phyloP scores from a whole-genome alignment of 2,888 invertebrate genomes.

The Coleophora deauratella region DNA sequence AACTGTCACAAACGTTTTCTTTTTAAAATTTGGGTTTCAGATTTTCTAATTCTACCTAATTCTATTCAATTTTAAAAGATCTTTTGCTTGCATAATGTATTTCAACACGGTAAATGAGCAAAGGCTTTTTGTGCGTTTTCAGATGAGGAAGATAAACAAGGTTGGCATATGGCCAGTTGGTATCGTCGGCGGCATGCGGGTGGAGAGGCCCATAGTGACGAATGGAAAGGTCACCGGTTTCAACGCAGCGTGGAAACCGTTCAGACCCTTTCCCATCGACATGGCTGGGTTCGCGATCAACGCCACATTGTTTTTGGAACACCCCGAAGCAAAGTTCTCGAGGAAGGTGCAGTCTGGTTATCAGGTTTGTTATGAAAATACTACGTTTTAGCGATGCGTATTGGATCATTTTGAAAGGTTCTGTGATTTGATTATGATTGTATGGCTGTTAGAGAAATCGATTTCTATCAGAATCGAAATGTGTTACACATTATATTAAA shows the following conservation, averaged over 20 bases:
- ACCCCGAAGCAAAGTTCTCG: constrained; percentile 84
- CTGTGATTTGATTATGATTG: no score
- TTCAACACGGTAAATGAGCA: no score
- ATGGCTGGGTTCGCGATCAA: constrained; percentile 98
- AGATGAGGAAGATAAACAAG: constrained; percentile 86
- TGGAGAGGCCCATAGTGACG: constrained; percentile 88
- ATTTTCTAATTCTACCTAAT: no score
- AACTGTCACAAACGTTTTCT: no score
- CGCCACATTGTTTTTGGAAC: constrained; percentile 79
- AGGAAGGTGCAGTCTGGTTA: constrained; percentile 90
- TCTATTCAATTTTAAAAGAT: no score
- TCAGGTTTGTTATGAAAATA: constrained; percentile 67
- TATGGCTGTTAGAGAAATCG: no score
- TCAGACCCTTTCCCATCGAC: constrained; percentile 95
- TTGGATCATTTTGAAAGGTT: no score
- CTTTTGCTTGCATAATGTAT: no score
- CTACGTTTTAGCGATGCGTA: no score
- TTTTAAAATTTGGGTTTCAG: no score
- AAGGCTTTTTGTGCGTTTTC: constrained; percentile 11
- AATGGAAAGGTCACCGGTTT: constrained; percentile 71
- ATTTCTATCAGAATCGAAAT: no score
- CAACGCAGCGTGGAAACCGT: constrained; percentile 89
- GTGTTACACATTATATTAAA: no score
- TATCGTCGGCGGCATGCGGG: constrained; percentile 94
- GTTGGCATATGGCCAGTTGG: constrained; percentile 98